Evolutionary conservation across 2,888 invertebrate species (phyloP), one percentile per base, ranked within the genome.

Genomic region (Cinara cedri): DNA sequence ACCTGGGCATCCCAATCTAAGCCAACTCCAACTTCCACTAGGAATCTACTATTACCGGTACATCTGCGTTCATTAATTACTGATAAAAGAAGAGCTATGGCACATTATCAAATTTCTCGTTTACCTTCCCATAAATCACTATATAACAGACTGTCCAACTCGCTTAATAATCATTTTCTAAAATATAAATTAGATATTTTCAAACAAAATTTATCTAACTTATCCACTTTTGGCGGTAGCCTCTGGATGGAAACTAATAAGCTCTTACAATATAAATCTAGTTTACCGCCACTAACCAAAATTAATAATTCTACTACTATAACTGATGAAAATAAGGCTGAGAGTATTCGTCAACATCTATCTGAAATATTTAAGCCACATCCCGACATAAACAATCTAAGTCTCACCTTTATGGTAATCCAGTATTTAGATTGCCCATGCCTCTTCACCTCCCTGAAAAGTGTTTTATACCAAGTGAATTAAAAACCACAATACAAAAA

Each of bases 271-370:
- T 65, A n/a, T n/a, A n/a, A n/a, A 65, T 10, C 63, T 44, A 42
- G 19, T 19, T 65, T 42, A 44, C 63, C 44, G 10, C 44, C 63
- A 10, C 3, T 65, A 44, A 65, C 44, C n/a, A n/a, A n/a, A 65
- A 65, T 1, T 65, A 42, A 44, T 19, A 42, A 42, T 21, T 19
- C 63, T 19, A 42, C 42, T 65, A 42, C 63, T 65, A 44, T 65
- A 65, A 65, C 63, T 65, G 63, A 65, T 1, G 60, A 26, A 8
- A 24, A 60, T 26, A 60, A 60, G 60, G 60, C 60, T n/a, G 3
- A 16, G 14, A 26, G 11, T 14, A 4, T 60, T 60, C 49, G 49
- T 16, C 14, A 49, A 49, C 13, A 49, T 14, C 49, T 49, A 14
- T 14, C 14, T 14, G 16, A 49, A 16, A 49, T 49, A 49, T 49